phyloP scores from a whole-genome alignment of 2,797 vertebrate species.

The Sebastolobus alascanus region DNA sequence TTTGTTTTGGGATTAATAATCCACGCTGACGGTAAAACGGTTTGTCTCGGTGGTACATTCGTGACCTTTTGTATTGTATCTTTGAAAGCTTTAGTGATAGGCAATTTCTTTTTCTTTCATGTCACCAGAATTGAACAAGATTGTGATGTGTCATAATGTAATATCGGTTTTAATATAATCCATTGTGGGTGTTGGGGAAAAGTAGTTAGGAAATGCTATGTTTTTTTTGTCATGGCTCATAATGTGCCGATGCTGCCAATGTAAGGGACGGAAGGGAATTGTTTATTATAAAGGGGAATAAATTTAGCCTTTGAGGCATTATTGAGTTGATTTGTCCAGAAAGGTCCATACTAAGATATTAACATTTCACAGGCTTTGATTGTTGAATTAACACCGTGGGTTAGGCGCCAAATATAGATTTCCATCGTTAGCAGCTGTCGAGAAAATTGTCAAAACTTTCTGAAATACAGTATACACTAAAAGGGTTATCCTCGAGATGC shows the following conservation, averaged over 20 bases:
- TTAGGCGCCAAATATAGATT: conserved; percentile 68
- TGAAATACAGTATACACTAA: conserved; percentile 58
- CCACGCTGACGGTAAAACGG: conserved; percentile 55
- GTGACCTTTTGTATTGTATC: conserved; percentile 72
- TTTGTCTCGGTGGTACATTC: conserved; percentile 67
- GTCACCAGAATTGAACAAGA: conserved; percentile 69
- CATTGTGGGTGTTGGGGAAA: conserved; percentile 71
- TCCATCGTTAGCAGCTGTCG: conserved; percentile 60
- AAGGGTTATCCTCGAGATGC: conserved; percentile 63
- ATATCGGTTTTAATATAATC: conserved; percentile 72
- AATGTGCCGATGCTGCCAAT: conserved; percentile 76
- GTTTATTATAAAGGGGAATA: conserved; percentile 50
- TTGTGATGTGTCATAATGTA: conserved; percentile 76
- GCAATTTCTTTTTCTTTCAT: conserved; percentile 48
- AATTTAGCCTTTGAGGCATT: conserved; percentile 49
- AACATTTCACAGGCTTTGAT: conserved; percentile 65
- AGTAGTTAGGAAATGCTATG: conserved; percentile 62
- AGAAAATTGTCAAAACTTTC: conserved; percentile 52
- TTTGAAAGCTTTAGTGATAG: conserved; percentile 69
- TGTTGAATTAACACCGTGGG: conserved; percentile 71
- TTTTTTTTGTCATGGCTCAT: conserved; percentile 52
- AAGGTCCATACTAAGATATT: conserved; percentile 61
- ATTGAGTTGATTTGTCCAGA: conserved; percentile 45
- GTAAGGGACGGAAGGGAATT: conserved; percentile 71
- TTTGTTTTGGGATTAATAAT: conserved; percentile 49